Evolutionary conservation across 2,888 invertebrate species (phyloP), one percentile per base, ranked within the genome.

Genomic region (Drosophila planitibia): DNA sequence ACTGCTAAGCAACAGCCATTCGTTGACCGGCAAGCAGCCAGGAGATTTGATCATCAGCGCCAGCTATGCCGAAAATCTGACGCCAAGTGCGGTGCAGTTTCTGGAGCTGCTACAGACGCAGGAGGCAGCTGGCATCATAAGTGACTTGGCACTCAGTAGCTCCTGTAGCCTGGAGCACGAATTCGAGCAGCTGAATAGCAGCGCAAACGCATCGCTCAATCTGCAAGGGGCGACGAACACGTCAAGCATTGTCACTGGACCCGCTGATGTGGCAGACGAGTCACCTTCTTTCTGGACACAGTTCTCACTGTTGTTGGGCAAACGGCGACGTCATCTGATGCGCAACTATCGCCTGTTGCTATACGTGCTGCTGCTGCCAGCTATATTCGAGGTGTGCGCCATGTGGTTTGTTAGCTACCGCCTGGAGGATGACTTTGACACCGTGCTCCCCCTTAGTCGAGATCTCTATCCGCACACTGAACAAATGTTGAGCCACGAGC

Each of bases 391-490:
- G 82, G 93, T 94, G 0, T 92, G 95, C 28, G 96, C 96, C n/a
- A 96, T 96, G 96, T 95, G 94, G 51, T 96, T 96, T 94, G 95
- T 96, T 32, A 94, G 94, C 89, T 94, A 96, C 75, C 94, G 96
- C 0, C 95, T 96, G 28, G 96, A 96, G 4, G 94, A 95, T 9
- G 95, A 95, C 85, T 95, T 95, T 83, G 96, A 96, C 79, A 91
- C 94, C 1, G 79, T 94, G 0, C 91, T 96, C 47, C 92, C 89
- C 9, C 92, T 96, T 0, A 92, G 93, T 0, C 94, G 94, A 0
- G 89, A 93, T 4, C 91, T 96, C 1, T 96, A 96, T 82, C 91
- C 93, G 1, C 92, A 93, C 63, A 92, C 93, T 2, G 93, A 92
- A 2, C 93, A 94, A 78, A 93, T 94, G 81, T 53, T 93, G 4